Base-by-base conservation (phyloP, 2,797 vertebrate genomes). In the Danio jaintianensis region DNA sequence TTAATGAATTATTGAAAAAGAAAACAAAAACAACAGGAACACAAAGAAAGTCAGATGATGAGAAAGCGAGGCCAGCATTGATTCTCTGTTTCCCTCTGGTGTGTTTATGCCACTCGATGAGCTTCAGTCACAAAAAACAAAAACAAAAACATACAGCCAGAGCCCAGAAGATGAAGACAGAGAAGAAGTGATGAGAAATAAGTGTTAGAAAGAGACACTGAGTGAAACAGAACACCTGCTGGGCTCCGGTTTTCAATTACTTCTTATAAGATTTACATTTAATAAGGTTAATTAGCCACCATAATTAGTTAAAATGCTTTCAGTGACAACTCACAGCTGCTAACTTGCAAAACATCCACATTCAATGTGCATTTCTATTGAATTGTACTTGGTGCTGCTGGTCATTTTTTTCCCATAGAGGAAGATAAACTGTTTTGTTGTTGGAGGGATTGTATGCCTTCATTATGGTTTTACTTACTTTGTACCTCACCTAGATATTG, bases 231-330 rank as follows among this genome's bases (percentile, higher is more conserved):
- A 86, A 82, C 87, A 87, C 87, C 87, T 89, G 83, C 87, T 82
- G 84, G 81, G 85, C 82, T 82, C 79, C 7, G 53, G 42, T 82
- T 81, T 86, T 87, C 84, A 81, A 88, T 88, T 88, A 87, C 79
- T 80, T 18, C 56, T 78, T 73, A 83, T 61, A 86, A 58, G 58
- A 79, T 80, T 86, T 82, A 56, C 62, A 85, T 83, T 80, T 85
- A 86, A 89, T 86, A 80, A 84, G 88, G 86, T 87, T 89, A 89
- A 89, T 89, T 87, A 87, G 81, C 67, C 75, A 29, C 82, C 87
- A 84, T 88, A 86, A 87, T 87, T 86, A 89, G 85, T 86, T 78
- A 82, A 82, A 68, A 75, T 53, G 62, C 73, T 82, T 84, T 79
- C 56, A 70, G 55, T 66, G 47, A 71, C 22, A 63, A 67, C n/a